Percentiles rank a stretch among this genome's conserved stretches.
Evolutionary conservation across 2,888 invertebrate species (phyloP).

Genomic region (Trissolcus japonicus): DNA sequence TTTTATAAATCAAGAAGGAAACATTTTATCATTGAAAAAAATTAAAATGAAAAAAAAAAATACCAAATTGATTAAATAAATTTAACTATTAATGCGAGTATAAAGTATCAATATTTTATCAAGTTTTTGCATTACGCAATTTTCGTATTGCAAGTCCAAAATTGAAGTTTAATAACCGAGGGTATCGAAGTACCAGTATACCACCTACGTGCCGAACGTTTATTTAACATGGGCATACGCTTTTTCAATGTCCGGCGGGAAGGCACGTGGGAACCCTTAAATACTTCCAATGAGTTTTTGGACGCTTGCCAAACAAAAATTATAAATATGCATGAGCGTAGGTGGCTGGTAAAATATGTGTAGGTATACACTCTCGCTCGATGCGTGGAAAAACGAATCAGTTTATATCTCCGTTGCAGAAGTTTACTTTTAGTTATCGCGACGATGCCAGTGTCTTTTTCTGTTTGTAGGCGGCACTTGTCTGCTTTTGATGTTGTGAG

Average conservation of each 20-base stretch:
- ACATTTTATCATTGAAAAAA: too few species aligned
- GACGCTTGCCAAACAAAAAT: constrained; percentile 62
- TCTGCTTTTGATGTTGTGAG: constrained; percentile 41
- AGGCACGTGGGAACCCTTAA: constrained; percentile 57
- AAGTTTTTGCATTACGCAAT: too few species aligned
- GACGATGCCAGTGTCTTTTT: constrained; percentile 51
- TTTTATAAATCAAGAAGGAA: too few species aligned
- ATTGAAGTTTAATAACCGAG: too few species aligned
- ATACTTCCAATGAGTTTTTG: constrained; percentile 58
- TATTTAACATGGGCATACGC: constrained; percentile 35
- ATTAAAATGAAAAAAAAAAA: too few species aligned
- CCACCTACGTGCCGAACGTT: constrained; percentile 29
- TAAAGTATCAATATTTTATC: too few species aligned
- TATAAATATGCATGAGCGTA: constrained; percentile 59
- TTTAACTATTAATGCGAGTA: too few species aligned
- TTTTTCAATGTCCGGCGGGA: constrained; percentile 45
- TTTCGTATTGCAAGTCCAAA: too few species aligned
- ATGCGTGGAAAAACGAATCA: constrained; percentile 66
- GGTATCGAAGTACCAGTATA: neutral
- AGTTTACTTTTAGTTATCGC: constrained; percentile 61
- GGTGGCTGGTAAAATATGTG: constrained; percentile 56
- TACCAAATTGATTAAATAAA: too few species aligned
- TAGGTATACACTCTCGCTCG: constrained; percentile 44
- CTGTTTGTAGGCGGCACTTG: constrained; percentile 51
- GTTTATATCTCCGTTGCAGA: constrained; percentile 57